Evolutionary conservation across 2,888 invertebrate genomes (phyloP).

Genomic region (Callinectes sapidus): DNA sequence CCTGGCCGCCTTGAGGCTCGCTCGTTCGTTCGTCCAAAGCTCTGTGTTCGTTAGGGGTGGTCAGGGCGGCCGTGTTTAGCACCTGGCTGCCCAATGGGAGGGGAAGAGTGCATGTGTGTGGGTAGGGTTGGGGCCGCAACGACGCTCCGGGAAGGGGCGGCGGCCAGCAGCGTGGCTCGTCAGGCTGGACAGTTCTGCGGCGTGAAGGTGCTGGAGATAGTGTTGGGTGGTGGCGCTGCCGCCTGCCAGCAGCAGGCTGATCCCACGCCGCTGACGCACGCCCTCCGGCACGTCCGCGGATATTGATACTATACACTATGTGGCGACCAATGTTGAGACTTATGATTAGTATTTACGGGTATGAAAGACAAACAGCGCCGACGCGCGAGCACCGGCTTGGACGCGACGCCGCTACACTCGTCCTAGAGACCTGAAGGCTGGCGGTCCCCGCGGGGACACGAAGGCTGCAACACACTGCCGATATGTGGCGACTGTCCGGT

Average conservation of each 20-base stretch:
- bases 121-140: background rate
- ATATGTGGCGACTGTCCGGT: constrained; percentile 45
- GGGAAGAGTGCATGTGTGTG: background rate
- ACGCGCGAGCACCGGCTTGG: constrained; percentile 20
- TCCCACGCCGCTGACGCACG: background rate
- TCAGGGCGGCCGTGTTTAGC: constrained; percentile 5
- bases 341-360: constrained; percentile 31
- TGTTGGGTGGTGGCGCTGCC: background rate
- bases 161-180: background rate
- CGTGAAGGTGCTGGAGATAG: background rate
- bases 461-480: constrained; percentile 62
- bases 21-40: background rate
- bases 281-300: background rate
- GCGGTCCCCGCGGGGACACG: background rate
- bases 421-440: constrained; percentile 47
- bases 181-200: background rate
- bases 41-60: background rate
- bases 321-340: constrained; percentile 24
- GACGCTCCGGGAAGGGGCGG: background rate
- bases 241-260: background rate
- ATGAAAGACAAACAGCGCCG: constrained; percentile 34
- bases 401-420: constrained; percentile 34
- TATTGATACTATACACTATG: background rate
- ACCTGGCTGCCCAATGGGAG: background rate
- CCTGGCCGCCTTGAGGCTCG: background rate